Conservation (phyloP, 2,113 vertebrate genomes). For the Gobius niger region DNA sequence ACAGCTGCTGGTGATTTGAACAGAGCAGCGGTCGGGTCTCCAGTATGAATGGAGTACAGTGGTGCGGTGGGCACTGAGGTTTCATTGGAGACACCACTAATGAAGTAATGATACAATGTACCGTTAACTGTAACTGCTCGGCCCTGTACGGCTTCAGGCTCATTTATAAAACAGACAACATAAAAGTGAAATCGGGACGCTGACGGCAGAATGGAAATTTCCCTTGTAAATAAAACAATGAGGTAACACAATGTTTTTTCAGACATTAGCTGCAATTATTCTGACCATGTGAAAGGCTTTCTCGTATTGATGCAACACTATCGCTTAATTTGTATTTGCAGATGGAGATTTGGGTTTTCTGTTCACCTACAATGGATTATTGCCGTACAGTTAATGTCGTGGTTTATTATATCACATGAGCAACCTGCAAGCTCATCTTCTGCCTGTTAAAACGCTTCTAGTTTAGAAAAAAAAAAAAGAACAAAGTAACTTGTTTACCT, state of each 20-base stretch:
- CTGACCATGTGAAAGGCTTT: no score
- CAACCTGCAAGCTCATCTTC: background rate
- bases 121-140: background rate
- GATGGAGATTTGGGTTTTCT: no score
- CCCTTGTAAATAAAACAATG: background rate
- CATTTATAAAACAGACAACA: background rate
- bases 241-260: background rate
- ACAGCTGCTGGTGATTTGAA: slow-evolving; percentile 32
- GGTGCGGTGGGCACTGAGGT: slow-evolving; percentile 8
- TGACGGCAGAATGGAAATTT: background rate
- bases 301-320: no score
- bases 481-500: no score
- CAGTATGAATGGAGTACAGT: slow-evolving; percentile 37
- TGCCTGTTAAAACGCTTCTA: no score
- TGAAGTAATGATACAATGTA: background rate
- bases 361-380: no score
- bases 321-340: no score
- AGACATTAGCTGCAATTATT: background rate
- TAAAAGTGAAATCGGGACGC: background rate
- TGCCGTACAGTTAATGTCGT: background rate
- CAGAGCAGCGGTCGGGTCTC: slow-evolving; percentile 23
- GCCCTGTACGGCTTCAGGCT: background rate
- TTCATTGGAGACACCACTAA: background rate
- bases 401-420: background rate
- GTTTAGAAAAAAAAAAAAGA: no score